phyloP scores from a whole-genome alignment of 30 jellyfish, hydroid and myxozoan species.

The Pelagia noctiluca region DNA sequence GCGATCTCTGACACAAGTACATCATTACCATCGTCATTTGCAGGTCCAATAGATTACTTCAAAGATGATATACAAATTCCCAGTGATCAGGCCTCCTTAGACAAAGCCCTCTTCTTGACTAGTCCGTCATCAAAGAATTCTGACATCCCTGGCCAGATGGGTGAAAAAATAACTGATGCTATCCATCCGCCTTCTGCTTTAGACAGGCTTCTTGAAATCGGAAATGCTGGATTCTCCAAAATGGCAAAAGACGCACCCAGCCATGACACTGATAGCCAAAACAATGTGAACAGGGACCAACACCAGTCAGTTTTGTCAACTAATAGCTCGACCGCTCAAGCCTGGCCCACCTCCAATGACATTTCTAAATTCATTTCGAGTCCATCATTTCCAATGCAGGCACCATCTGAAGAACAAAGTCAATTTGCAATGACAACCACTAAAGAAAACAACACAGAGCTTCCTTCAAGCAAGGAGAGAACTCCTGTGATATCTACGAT shows the following conservation, averaged over 20 bases:
- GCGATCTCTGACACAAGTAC: not conserved
- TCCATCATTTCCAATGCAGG: not conserved
- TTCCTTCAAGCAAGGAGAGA: not conserved
- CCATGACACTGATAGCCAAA: conserved; percentile 13
- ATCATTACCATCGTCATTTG: conserved; percentile 30
- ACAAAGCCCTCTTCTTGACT: conserved; percentile 3
- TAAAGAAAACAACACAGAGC: not conserved
- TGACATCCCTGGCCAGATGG: not conserved
- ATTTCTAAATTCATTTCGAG: not conserved
- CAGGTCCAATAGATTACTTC: conserved; percentile 47
- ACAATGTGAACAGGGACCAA: not conserved
- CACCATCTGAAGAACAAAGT: too few species aligned
- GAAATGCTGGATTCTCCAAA: conserved; percentile 41
- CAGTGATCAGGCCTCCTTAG: conserved; percentile 19
- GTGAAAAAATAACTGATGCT: not conserved
- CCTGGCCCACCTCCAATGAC: too few species aligned
- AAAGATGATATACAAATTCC: conserved; percentile 36
- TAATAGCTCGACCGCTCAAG: too few species aligned
- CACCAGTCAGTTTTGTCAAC: not conserved
- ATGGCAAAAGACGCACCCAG: conserved; percentile 13
- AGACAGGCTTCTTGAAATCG: conserved; percentile 54
- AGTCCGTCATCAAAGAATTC: too few species aligned
- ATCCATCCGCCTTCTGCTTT: conserved; percentile 3
- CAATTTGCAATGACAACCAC: too few species aligned
- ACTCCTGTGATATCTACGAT: too few species aligned